Conservation (phyloP, 2,888 invertebrate genomes). For the Leptogaster cylindrica region DNA sequence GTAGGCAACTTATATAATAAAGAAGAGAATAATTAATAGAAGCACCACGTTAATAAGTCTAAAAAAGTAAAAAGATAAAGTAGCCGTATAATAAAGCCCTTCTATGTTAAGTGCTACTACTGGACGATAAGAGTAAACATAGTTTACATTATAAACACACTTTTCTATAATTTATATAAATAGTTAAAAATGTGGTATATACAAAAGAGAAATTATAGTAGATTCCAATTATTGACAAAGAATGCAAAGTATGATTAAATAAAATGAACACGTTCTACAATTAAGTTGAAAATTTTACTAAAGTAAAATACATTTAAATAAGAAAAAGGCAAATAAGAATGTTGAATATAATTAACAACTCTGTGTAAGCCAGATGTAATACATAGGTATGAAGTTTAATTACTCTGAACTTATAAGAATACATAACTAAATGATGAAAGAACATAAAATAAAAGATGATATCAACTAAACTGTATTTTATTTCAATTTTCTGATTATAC, state of each 20-base stretch:
- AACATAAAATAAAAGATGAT: slow-evolving; percentile 31
- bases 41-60: slow-evolving; percentile 24
- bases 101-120: slow-evolving; percentile 16
- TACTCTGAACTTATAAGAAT: slow-evolving; percentile 37
- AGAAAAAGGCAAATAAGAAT: slow-evolving; percentile 5
- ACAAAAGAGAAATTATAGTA: no score
- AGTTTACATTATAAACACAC: slow-evolving; percentile 1
- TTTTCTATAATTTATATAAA: slow-evolving; percentile 36
- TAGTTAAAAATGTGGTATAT: slow-evolving; percentile 10
- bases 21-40: slow-evolving; percentile 15
- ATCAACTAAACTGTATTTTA: slow-evolving; percentile 28
- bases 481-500: no score
- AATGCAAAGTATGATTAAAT: no score
- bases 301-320: slow-evolving; percentile 8
- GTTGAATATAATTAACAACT: slow-evolving; percentile 23
- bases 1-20: slow-evolving; percentile 27
- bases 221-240: no score
- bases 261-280: slow-evolving; percentile 15
- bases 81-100: slow-evolving; percentile 18
- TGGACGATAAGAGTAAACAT: background rate
- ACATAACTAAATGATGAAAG: slow-evolving; percentile 28
- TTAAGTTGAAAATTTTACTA: slow-evolving; percentile 20
- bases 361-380: slow-evolving; percentile 19
- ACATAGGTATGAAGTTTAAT: slow-evolving; percentile 32
- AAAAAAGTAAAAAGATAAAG: background rate